phyloP scores from a whole-genome alignment of 1,140 invertebrate species.

The Mamestra configurata region DNA sequence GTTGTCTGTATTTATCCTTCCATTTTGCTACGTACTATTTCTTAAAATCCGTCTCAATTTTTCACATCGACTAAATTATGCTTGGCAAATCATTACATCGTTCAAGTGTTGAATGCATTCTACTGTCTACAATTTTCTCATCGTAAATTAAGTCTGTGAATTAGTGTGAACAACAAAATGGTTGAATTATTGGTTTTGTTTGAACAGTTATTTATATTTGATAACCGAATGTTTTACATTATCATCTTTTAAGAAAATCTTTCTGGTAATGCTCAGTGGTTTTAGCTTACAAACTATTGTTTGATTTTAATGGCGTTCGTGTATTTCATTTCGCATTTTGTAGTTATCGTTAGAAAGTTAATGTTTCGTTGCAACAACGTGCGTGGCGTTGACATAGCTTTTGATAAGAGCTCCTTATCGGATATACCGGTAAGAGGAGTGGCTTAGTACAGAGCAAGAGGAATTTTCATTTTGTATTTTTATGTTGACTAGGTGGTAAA shows the following conservation, averaged over 20 bases:
- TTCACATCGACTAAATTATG: not conserved
- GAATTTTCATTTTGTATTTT: not conserved
- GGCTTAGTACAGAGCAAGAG: constrained; percentile 45
- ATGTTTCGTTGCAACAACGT: constrained; percentile 50
- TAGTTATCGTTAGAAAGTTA: constrained; percentile 32
- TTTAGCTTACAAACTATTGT: not conserved
- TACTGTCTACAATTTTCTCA: constrained; percentile 20
- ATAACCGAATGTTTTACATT: not conserved
- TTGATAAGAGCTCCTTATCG: constrained; percentile 69
- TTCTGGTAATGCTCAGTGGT: not conserved
- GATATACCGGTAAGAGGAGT: constrained; percentile 56
- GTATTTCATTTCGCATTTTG: constrained; percentile 15
- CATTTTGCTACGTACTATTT: not conserved
- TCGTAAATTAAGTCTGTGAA: constrained; percentile 26
- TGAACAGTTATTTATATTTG: not conserved
- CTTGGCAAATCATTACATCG: not conserved
- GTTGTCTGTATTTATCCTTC: not conserved
- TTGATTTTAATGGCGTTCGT: constrained; percentile 15
- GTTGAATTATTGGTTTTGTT: not conserved
- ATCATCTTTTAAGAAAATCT: not conserved
- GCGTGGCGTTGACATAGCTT: constrained; percentile 41
- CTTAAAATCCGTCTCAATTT: not conserved
- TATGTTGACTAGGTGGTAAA: not conserved
- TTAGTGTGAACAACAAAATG: not conserved
- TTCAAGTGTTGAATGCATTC: not conserved